phyloP scores from a whole-genome alignment of 2,888 invertebrate species.

The Pollenia amentaria region DNA sequence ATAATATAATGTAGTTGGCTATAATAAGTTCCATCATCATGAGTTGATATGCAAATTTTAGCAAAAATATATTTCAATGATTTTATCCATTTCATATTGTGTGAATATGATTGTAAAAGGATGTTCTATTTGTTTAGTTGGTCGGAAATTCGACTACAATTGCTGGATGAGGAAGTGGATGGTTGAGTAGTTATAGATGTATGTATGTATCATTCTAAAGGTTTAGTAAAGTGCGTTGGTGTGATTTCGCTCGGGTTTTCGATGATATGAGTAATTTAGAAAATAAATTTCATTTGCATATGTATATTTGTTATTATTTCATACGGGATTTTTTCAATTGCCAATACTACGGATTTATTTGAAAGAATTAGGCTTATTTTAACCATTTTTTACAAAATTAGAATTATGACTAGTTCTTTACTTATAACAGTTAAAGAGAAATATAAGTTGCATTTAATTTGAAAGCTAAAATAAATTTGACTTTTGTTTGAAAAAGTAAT shows the following conservation, averaged over 20 bases:
- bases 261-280: constrained; percentile 72
- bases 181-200: background rate
- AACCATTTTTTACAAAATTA: background rate
- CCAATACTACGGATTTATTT: constrained; percentile 28
- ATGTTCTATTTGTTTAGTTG: constrained; percentile 21
- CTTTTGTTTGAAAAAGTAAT: too few relatives aligned
- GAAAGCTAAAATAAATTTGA: too few relatives aligned
- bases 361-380: constrained; percentile 15
- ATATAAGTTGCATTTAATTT: too few relatives aligned
- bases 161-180: too few relatives aligned
- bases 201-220: background rate
- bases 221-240: constrained; percentile 18
- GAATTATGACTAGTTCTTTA: background rate
- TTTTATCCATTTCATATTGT: constrained; percentile 43
- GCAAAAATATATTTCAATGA: constrained; percentile 63
- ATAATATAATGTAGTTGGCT: constrained; percentile 33
- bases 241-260: constrained; percentile 38
- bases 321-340: constrained; percentile 27
- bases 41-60: constrained; percentile 67
- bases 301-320: constrained; percentile 66
- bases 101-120: background rate
- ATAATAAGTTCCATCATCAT: constrained; percentile 67
- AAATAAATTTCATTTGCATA: constrained; percentile 73
- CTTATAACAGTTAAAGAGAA: background rate
- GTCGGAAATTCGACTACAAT: constrained; percentile 11